Evolutionary conservation across 2,888 invertebrate species (phyloP), one percentile per base, ranked within the genome.

Genomic region (Sinhomidia bicolor): DNA sequence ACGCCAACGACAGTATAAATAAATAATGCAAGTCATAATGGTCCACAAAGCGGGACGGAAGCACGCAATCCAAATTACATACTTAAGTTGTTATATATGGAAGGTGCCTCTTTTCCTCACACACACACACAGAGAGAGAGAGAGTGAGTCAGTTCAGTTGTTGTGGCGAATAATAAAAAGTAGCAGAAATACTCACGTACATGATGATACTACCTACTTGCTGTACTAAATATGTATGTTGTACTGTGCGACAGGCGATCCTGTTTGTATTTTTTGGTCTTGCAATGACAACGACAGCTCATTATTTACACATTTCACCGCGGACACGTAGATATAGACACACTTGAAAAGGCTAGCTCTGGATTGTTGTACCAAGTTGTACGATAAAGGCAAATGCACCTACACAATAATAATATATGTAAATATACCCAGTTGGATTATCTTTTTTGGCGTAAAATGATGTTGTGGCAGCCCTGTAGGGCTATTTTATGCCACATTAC

Each of bases 251-350:
- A 36, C 17, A n/a, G 47, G 14, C 23, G 74, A 74, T 74, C 74
- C 74, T n/a, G 44, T 65, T 65, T 36, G n/a, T 32, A 36, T 10
- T 65, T 32, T 65, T 65, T 65, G 85, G 68, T 79, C 36, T 80
- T 54, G 23, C 57, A 80, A 44, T 54, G 86, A 87, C 76, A 82
- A 81, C 44, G 74, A 57, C 62, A 88, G 51, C 88, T 83, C 78
- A 82, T 88, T 88, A 88, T 88, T 88, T 88, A 88, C 88, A 88
- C 78, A 83, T 78, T 88, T 83, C 79, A 76, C 83, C 88, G 47
- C 88, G 78, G 36, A 51, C 62, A 57, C 44, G 44, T 32, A 36
- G 2, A 51, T 12, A 51, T 17, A 17, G 51, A 51, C 2, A 51
- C 5, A 51, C 10, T n/a, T n/a, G n/a, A n/a, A n/a, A n/a, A n/a